Conservation (phyloP, 64 coral and sea anemone species). For the Dendrophyllia cribrosa region DNA sequence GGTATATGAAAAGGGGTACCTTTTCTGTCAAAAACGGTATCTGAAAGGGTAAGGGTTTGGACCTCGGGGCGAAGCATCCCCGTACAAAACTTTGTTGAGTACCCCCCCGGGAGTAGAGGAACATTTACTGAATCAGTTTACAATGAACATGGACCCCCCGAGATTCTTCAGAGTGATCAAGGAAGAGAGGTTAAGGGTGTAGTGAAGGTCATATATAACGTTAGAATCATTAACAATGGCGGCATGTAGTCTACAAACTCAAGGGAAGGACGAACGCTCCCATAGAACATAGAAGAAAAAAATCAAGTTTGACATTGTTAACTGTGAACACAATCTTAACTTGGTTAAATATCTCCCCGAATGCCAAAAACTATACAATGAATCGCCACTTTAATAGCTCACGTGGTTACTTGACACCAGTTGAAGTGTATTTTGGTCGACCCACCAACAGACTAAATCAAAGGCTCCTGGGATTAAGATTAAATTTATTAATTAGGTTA, state of each 20-base stretch:
- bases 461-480: too few species aligned
- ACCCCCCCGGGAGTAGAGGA: too few species aligned
- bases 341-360: constrained; percentile 33
- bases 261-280: neutral
- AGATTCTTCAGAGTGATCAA: constrained; percentile 43
- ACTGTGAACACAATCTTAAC: constrained; percentile 1
- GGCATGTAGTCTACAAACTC: constrained; percentile 36
- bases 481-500: too few species aligned
- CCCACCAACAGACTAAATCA: neutral
- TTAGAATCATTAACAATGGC: neutral
- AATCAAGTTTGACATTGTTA: neutral
- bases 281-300: neutral
- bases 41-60: too few species aligned
- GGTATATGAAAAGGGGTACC: too few species aligned
- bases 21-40: too few species aligned
- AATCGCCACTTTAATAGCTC: constrained; percentile 27
- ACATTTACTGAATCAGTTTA: constrained; percentile 8
- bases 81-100: too few species aligned
- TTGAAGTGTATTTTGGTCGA: too few species aligned
- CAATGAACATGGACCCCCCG: constrained; percentile 26
- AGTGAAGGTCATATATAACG: constrained; percentile 18
- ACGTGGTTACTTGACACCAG: neutral
- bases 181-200: constrained; percentile 28
- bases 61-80: too few species aligned
- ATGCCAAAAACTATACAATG: constrained; percentile 37